Conservation (phyloP, 1,140 invertebrate genomes). For the Temnothorax curvispinosus region DNA sequence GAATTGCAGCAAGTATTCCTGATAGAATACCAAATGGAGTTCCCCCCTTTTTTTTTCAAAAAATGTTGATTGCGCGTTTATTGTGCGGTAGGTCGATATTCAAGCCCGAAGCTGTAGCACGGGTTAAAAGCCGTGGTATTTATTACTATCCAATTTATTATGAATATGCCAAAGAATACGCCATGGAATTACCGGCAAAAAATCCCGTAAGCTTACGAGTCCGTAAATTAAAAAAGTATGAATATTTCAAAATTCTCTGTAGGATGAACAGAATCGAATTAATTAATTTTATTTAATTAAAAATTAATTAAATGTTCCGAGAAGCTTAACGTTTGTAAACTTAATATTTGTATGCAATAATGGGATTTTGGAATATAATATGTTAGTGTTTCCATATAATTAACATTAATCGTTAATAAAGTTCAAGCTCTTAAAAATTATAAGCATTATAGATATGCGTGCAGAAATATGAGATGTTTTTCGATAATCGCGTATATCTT, state of each 20-base stretch:
- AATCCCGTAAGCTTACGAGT: neutral
- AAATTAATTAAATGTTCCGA: neutral
- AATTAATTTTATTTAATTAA: slow-evolving; percentile 10
- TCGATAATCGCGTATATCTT: neutral
- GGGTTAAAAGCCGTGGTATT: slow-evolving; percentile 37
- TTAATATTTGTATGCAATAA: neutral
- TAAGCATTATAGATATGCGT: neutral
- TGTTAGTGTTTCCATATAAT: neutral
- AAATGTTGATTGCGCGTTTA: slow-evolving; percentile 58
- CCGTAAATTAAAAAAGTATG: slow-evolving; percentile 19
- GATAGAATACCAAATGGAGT: slow-evolving; percentile 54
- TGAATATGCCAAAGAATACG: slow-evolving; percentile 21
- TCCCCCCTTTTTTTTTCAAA: neutral
- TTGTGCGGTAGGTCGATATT: slow-evolving; percentile 42
- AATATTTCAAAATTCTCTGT: neutral
- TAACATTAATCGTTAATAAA: neutral
- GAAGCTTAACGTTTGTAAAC: neutral
- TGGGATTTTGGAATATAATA: neutral
- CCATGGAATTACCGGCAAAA: neutral
- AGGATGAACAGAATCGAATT: neutral
- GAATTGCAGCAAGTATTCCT: slow-evolving; percentile 48
- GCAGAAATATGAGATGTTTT: neutral
- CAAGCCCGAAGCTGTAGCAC: neutral
- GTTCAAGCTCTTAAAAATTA: neutral
- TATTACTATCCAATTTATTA: neutral